Evolutionary conservation across 2,113 vertebrate species (phyloP).

Genomic region (Cnemophilus loriae): DNA sequence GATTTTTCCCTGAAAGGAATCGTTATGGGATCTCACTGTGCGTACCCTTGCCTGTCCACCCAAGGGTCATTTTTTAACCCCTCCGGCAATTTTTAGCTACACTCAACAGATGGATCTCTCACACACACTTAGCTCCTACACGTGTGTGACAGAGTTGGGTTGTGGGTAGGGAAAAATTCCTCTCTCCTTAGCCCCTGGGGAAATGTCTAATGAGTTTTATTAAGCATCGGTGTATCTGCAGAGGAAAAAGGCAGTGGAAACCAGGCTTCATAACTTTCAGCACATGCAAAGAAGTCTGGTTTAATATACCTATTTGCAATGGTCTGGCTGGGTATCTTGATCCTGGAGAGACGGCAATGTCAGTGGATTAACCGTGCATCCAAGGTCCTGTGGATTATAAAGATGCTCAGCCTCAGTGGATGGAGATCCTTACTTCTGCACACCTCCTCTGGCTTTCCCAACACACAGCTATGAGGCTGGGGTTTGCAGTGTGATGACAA

Average conservation of each 20-base stretch:
- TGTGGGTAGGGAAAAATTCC: neutral
- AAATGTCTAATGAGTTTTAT: neutral
- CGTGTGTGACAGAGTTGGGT: fast-evolving
- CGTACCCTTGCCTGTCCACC: fast-evolving
- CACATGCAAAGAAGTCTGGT: neutral
- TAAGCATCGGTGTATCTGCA: neutral
- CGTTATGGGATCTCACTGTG: neutral
- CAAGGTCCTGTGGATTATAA: neutral
- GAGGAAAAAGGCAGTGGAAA: neutral
- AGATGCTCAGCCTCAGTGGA: neutral
- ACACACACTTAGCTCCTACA: neutral
- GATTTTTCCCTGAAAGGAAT: neutral
- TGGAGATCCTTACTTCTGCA: neutral
- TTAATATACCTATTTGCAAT: neutral
- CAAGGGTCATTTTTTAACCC: neutral
- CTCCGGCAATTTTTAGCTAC: neutral
- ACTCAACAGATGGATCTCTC: neutral
- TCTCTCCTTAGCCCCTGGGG: neutral
- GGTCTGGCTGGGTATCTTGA: neutral
- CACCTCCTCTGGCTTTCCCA: neutral
- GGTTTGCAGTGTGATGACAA: neutral
- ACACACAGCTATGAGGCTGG: neutral
- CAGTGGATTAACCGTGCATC: neutral
- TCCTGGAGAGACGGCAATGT: neutral
- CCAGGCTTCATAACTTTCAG: neutral